Percentiles rank a stretch among this genome's conserved stretches.
Conservation (phyloP, 2,113 vertebrate genomes). For the Lepus europaeus region DNA sequence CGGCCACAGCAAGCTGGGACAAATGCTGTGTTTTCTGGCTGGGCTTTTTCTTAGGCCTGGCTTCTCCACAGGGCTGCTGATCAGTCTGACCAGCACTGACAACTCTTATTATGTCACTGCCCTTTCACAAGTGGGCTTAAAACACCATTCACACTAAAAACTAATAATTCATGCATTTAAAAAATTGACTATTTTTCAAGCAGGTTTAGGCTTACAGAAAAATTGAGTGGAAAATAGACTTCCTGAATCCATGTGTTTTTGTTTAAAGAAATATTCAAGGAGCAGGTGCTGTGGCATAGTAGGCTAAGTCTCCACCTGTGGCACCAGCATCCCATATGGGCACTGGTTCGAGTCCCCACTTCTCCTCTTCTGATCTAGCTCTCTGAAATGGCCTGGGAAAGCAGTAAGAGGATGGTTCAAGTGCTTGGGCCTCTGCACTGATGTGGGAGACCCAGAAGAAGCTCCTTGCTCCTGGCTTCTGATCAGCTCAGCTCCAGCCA, state of each 20-base stretch:
- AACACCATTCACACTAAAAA: neutral
- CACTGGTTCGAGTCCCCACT: too few relatives aligned
- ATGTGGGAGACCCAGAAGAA: too few relatives aligned
- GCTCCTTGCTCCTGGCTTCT: too few relatives aligned
- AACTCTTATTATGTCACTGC: neutral
- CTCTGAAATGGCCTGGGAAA: too few relatives aligned
- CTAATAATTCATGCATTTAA: neutral
- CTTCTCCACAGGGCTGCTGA: neutral
- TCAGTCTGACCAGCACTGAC: neutral
- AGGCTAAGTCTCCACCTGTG: too few relatives aligned
- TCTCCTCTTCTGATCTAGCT: too few relatives aligned
- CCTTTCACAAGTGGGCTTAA: neutral
- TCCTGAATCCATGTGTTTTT: neutral
- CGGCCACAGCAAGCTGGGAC: neutral
- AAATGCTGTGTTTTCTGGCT: neutral
- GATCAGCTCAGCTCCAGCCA: too few relatives aligned
- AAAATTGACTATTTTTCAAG: slow-evolving; percentile 10
- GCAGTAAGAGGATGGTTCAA: too few relatives aligned
- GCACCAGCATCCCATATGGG: too few relatives aligned
- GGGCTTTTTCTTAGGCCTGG: neutral
- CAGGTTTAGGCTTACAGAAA: slow-evolving; percentile 28
- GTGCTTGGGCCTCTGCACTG: too few relatives aligned
- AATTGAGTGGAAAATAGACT: neutral
- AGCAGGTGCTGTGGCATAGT: too few relatives aligned
- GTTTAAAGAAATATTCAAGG: slow-evolving; percentile 28